Evolutionary conservation across 2,888 invertebrate species (phyloP), one percentile per base, ranked within the genome.

Genomic region (Tenthredo notha): DNA sequence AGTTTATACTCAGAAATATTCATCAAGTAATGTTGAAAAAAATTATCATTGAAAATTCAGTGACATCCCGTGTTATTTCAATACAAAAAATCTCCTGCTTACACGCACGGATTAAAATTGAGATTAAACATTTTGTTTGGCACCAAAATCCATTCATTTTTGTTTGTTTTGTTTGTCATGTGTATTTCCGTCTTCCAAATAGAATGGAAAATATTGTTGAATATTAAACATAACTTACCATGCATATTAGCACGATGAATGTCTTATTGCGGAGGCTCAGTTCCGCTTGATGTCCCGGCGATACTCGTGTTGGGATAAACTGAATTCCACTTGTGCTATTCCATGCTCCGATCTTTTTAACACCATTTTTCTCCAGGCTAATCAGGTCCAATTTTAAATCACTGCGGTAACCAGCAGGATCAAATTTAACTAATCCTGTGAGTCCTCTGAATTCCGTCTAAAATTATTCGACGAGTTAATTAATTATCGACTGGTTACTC

Each of bases 391-490:
- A 94, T 87, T 97, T 96, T 92, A 99, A 98, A 93, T 98, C 97
- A 75, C 98, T 97, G 86, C 99, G 95, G 94, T 98, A 98, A 84
- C 99, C 99, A 94, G 98, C 97, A 94, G 97, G 97, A 94, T 98
- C 98, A 93, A 99, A 98, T 94, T 98, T 98, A 90, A 99, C 98
- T 85, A 97, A 96, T 87, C 98, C 98, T 0, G 98, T 98, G 88
- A 98, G 94, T n/a, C 98, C 98, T 90, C 97, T 96, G 96, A 98
- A 97, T 94, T 98, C 98, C 87, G 98, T 97, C 98, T 98, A 93
- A 86, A 94, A 93, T 87, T 72, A 12, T 12, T 33, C 33, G 33
- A 33, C 2, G 15, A 33, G 33, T 29, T 33, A 5, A 33, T 65
- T n/a, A 0, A 37, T 37, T 37, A 18, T 3, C 33, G 25, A 25